These are phyloP conservation scores for Siphamia tubifer DNA, from an alignment of 2,113 vertebrate genomes.

Conservation along the genomic window DNA sequence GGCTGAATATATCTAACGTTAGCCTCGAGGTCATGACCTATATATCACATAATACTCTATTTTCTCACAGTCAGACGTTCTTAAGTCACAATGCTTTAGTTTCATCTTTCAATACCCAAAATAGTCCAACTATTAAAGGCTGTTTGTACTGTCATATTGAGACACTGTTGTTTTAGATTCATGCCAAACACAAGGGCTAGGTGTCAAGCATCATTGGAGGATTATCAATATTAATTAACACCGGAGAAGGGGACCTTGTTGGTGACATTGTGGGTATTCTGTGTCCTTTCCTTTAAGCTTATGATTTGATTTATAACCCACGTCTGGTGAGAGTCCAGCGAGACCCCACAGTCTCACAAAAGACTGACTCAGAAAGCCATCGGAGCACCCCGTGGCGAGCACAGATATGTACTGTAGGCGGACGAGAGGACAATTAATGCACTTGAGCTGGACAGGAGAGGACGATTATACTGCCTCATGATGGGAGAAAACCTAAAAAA, in stretches of 20 bases:
- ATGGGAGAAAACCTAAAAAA: not conserved
- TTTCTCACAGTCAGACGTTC: not conserved
- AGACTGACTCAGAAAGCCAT: slow-evolving; percentile 19
- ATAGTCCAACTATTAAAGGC: not conserved
- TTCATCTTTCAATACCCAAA: not conserved
- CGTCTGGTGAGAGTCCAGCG: slow-evolving; percentile 46
- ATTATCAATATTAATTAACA: slow-evolving; percentile 10
- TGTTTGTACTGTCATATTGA: not conserved
- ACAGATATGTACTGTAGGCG: not conserved
- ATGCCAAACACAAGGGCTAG: not conserved
- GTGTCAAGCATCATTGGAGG: not conserved
- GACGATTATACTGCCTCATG: not conserved
- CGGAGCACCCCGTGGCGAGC: not conserved
- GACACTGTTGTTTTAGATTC: not conserved
- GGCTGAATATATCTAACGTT: slow-evolving; percentile 7
- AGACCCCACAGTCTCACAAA: slow-evolving; percentile 38
- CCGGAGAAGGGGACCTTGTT: slow-evolving; percentile 8
- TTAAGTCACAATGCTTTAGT: not conserved
- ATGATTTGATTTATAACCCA: slow-evolving; percentile 57
- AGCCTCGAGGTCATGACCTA: slow-evolving; percentile 13
- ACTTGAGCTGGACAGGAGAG: not conserved
- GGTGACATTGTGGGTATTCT: slow-evolving; percentile 8
- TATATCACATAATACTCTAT: not conserved
- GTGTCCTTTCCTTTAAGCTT: slow-evolving; percentile 6
- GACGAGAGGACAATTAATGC: slow-evolving; percentile 8